These are phyloP conservation scores for Archivesica marissinica DNA, from an alignment of 1,140 invertebrate genomes.

Conservation along the genomic window DNA sequence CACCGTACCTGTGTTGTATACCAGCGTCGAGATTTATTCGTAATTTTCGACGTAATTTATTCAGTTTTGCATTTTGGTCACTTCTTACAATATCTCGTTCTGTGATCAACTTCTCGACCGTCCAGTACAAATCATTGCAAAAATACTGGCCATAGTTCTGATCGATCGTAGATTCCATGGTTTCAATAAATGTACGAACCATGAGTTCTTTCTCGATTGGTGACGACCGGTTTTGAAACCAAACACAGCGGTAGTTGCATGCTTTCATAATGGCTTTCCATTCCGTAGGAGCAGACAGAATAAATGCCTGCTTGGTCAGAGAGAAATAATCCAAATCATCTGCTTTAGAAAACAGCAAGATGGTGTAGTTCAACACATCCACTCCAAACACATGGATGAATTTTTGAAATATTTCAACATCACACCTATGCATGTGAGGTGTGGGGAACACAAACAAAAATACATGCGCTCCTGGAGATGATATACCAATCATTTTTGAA, in stretches of 20 bases:
- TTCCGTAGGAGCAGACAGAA: slow-evolving; percentile 52
- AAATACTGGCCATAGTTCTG: slow-evolving; percentile 60
- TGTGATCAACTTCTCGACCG: slow-evolving; percentile 54
- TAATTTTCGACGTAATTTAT: slow-evolving; percentile 42
- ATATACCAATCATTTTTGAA: slow-evolving; percentile 54
- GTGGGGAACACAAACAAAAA: slow-evolving; percentile 62
- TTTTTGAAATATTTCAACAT: slow-evolving; percentile 61
- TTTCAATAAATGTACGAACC: slow-evolving; percentile 60
- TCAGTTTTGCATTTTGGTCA: slow-evolving; percentile 46
- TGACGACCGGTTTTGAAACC: slow-evolving; percentile 58
- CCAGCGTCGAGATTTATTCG: slow-evolving; percentile 58
- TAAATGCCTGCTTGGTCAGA: slow-evolving; percentile 61
- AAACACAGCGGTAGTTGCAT: slow-evolving; percentile 51
- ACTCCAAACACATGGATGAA: slow-evolving; percentile 61
- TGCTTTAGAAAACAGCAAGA: slow-evolving; percentile 54
- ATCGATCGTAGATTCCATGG: slow-evolving; percentile 48
- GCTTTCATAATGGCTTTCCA: slow-evolving; percentile 63
- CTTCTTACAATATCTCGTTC: slow-evolving; percentile 39
- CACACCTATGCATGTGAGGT: slow-evolving; percentile 62
- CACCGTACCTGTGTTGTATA: slow-evolving; percentile 28
- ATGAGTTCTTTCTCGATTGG: slow-evolving; percentile 60
- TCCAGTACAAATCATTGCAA: slow-evolving; percentile 58
- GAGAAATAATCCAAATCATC: slow-evolving; percentile 63
- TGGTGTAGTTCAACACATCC: slow-evolving; percentile 55
- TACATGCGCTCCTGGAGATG: slow-evolving; percentile 56